A percentile compares a stretch with the other conserved stretches of the same genome.
phyloP scores from a whole-genome alignment of 2,888 invertebrate genomes.

The Sipha maydis region DNA sequence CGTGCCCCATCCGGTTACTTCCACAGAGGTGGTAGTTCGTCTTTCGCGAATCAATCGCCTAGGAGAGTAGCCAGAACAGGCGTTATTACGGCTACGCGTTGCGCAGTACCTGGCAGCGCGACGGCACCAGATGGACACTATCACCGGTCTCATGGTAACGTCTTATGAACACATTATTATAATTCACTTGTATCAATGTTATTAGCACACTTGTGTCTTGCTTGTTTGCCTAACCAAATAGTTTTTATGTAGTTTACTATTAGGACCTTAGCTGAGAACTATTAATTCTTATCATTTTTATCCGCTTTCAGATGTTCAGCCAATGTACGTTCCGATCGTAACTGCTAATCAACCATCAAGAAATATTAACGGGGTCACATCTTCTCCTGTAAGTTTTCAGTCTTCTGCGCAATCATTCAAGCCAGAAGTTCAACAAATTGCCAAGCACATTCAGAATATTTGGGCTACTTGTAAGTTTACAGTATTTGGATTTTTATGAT shows the following conservation, averaged over 20 bases:
- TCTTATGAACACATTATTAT: background rate
- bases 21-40: background rate
- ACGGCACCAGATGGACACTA: background rate
- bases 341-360: background rate
- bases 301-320: background rate
- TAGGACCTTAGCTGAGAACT: too few species aligned
- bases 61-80: background rate
- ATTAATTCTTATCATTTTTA: background rate
- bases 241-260: too few species aligned
- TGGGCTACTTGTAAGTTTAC: slow-evolving; percentile 47
- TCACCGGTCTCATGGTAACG: background rate
- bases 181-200: background rate
- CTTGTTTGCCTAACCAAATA: too few species aligned
- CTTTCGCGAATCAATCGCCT: background rate
- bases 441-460: slow-evolving; percentile 39
- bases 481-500: background rate
- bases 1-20: background rate
- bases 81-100: background rate
- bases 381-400: background rate
- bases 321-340: background rate
- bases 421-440: slow-evolving; percentile 6
- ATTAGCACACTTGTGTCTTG: too few species aligned
- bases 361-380: background rate
- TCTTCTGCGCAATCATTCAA: background rate
- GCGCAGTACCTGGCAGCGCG: background rate